These are phyloP conservation scores for Lasioglossum zephyrum DNA, from an alignment of 2,888 invertebrate species.

Conservation along the genomic window DNA sequence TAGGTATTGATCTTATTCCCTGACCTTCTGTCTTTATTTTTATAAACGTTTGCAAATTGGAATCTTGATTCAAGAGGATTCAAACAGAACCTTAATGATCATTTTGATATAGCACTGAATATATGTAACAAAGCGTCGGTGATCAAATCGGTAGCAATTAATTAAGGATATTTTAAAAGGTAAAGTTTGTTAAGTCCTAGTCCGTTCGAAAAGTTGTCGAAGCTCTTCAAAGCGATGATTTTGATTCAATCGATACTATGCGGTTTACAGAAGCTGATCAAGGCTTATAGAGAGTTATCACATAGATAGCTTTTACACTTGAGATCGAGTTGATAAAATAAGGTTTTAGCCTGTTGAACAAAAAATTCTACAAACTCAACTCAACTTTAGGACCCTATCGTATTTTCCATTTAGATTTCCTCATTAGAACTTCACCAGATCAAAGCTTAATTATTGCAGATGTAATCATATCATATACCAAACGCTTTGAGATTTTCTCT, in stretches of 20 bases:
- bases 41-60: background rate
- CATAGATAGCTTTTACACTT: constrained; percentile 14
- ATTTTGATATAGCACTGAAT: no score
- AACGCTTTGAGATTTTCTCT: no score
- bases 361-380: background rate
- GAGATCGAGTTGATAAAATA: constrained; percentile 13
- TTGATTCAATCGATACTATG: background rate
- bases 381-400: background rate
- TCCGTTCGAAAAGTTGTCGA: background rate
- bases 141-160: background rate
- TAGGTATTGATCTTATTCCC: background rate
- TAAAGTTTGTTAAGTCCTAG: background rate
- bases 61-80: background rate
- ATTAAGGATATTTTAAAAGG: background rate
- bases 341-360: constrained; percentile 14
- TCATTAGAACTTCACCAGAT: no score
- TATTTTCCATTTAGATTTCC: no score
- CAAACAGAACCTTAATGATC: no score
- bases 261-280: background rate
- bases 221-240: background rate
- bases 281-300: background rate
- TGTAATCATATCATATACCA: no score
- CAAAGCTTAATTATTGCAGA: no score
- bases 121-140: background rate
- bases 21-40: background rate